Evolutionary conservation across 2,113 vertebrate species (phyloP).

Genomic region (Ifrita kowaldi): DNA sequence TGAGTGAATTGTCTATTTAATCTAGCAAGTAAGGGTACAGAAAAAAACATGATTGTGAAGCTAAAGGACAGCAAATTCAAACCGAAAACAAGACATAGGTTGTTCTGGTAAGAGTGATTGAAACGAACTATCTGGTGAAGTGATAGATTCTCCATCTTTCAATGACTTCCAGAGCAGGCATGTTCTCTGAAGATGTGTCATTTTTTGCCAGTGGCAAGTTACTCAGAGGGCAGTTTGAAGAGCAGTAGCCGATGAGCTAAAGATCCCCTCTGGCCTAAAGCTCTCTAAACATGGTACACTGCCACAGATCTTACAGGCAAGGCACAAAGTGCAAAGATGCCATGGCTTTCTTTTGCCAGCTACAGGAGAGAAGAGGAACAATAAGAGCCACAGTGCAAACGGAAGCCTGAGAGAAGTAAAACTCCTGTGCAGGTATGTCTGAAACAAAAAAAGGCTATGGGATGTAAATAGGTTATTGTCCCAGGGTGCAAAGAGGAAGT

Average conservation of each 20-base stretch:
- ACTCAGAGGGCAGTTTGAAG: not conserved
- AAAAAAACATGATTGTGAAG: not conserved
- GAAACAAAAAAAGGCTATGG: not conserved
- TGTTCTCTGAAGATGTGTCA: not conserved
- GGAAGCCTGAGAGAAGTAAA: not conserved
- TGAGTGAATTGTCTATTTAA: not conserved
- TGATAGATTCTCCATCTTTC: not conserved
- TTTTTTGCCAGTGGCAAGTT: not conserved
- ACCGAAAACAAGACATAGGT: not conserved
- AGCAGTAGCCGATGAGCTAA: not conserved
- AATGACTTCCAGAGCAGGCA: not conserved
- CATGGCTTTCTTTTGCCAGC: not conserved
- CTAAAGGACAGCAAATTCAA: not conserved
- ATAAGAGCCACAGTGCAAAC: not conserved
- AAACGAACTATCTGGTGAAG: not conserved
- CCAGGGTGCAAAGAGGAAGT: not conserved
- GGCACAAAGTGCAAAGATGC: not conserved
- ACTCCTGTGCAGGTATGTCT: not conserved
- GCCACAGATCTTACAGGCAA: not conserved
- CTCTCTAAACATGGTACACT: not conserved
- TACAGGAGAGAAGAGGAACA: not conserved
- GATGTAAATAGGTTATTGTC: not conserved
- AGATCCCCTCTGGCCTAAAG: not conserved
- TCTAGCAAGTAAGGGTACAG: not conserved
- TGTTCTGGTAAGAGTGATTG: not conserved